phyloP scores from a whole-genome alignment of 2,113 vertebrate genomes.

The Centropus bengalensis region DNA sequence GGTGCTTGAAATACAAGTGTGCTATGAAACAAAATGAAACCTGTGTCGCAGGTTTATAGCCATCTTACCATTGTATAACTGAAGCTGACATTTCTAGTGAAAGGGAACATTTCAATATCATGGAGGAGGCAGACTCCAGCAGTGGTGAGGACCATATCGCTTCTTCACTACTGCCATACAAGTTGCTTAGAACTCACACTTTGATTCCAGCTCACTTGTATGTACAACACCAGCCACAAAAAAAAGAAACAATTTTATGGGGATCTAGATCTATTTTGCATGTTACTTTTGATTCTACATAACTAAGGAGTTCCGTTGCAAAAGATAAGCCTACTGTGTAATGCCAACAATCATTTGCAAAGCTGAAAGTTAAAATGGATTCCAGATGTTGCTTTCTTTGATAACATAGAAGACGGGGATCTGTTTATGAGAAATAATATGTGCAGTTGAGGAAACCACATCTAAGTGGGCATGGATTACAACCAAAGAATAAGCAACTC shows the following conservation, averaged over 20 bases:
- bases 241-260: slow-evolving; percentile 16
- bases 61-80: slow-evolving; percentile 59
- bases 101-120: slow-evolving; percentile 54
- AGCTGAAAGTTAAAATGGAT: slow-evolving; percentile 61
- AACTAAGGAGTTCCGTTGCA: slow-evolving; percentile 31
- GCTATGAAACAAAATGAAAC: slow-evolving; percentile 58
- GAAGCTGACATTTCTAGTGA: slow-evolving; percentile 71
- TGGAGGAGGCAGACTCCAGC: slow-evolving; percentile 47
- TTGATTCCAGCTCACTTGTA: slow-evolving; percentile 47
- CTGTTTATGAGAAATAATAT: slow-evolving; percentile 62
- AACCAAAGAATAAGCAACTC: slow-evolving; percentile 69
- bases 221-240: slow-evolving; percentile 69
- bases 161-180: slow-evolving; percentile 22
- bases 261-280: slow-evolving; percentile 10
- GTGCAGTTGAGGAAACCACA: slow-evolving; percentile 59
- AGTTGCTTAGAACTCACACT: slow-evolving; percentile 24
- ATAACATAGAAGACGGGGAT: slow-evolving; percentile 53
- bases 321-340: slow-evolving; percentile 61
- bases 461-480: slow-evolving; percentile 41
- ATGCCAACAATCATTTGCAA: slow-evolving; percentile 59
- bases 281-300: slow-evolving; percentile 19
- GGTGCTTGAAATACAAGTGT: slow-evolving; percentile 61
- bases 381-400: slow-evolving; percentile 68
- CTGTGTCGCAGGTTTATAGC: slow-evolving; percentile 64
- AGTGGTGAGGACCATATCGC: slow-evolving; percentile 23